These are phyloP conservation scores for Lithophane leautieri DNA, from an alignment of 2,888 invertebrate genomes.

Conservation along the genomic window DNA sequence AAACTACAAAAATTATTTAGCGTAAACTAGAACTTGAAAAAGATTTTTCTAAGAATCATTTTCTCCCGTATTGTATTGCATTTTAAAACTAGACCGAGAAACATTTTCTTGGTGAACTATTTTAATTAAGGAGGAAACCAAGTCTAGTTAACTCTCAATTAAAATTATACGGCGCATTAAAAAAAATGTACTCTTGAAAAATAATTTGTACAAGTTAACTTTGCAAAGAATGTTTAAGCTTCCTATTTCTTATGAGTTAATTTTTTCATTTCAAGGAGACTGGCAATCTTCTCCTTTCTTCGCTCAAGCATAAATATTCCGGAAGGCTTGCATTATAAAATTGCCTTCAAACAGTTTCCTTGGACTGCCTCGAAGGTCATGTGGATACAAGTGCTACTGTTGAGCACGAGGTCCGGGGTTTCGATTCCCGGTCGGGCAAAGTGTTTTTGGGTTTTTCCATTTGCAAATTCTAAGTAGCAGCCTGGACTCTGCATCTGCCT, in stretches of 20 bases:
- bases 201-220: not conserved
- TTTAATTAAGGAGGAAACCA: slow-evolving; percentile 1
- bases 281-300: not conserved
- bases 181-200: not conserved
- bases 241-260: not conserved
- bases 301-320: not conserved
- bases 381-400: not conserved
- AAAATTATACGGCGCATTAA: not conserved
- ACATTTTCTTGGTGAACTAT: not conserved
- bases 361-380: not conserved
- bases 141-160: not conserved
- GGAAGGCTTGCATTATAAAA: not conserved
- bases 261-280: not conserved
- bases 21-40: not conserved
- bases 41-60: slow-evolving; percentile 6
- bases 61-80: not conserved
- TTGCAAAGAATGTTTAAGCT: slow-evolving; percentile 4
- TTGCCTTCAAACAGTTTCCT: not conserved
- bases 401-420: not conserved
- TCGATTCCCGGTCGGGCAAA: not conserved
- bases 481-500: not conserved
- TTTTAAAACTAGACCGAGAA: not conserved
- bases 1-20: not conserved
- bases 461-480: not conserved
- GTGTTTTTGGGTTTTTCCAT: not conserved